These are phyloP conservation scores for Alethe castanea DNA, from an alignment of 2,113 vertebrate genomes.

Conservation along the genomic window DNA sequence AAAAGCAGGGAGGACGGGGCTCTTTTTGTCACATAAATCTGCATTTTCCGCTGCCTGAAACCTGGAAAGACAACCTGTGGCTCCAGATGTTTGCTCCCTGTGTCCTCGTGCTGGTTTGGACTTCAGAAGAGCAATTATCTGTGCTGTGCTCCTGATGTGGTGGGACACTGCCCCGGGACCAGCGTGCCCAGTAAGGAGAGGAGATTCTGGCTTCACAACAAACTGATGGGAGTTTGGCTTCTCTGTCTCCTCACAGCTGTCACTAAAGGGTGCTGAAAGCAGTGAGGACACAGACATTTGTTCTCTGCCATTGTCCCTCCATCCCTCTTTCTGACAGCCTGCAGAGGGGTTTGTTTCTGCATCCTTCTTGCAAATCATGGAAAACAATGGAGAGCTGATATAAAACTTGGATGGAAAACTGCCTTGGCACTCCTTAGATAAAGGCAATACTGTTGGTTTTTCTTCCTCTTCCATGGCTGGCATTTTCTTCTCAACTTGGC, in stretches of 20 bases:
- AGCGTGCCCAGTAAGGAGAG: neutral
- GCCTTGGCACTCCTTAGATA: neutral
- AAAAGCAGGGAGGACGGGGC: neutral
- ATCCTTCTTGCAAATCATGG: conserved; percentile 19
- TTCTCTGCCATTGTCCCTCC: neutral
- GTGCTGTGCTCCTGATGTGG: conserved; percentile 72
- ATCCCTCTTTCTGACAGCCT: neutral
- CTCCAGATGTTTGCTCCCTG: neutral
- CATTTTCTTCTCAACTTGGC: conserved; percentile 67
- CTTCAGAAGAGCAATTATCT: conserved; percentile 75
- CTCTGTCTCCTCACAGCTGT: neutral
- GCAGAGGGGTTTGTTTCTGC: neutral
- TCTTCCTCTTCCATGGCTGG: neutral
- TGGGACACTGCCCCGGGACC: neutral
- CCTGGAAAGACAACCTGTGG: neutral
- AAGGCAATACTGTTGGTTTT: neutral
- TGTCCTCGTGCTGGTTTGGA: neutral
- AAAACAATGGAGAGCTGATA: conserved; percentile 59
- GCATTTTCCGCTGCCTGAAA: neutral
- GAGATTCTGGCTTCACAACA: neutral
- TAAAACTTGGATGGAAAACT: conserved; percentile 33
- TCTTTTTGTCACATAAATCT: neutral
- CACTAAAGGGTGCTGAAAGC: neutral
- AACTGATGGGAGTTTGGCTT: neutral
- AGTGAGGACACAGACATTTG: neutral